Evolutionary conservation across 64 coral and sea anemone species (phyloP).

Genomic region (Dendrophyllia cribrosa): DNA sequence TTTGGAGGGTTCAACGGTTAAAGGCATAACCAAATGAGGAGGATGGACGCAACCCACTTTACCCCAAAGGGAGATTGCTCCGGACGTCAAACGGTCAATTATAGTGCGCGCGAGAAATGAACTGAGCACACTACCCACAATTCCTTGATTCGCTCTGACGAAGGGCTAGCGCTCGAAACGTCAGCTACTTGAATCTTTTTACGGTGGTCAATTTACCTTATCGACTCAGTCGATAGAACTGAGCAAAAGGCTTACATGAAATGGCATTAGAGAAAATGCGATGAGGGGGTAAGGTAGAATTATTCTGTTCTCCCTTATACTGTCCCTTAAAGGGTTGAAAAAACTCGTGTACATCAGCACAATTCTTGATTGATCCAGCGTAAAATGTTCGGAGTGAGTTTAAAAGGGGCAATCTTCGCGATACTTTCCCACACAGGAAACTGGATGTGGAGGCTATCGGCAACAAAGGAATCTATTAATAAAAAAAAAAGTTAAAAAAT

Average conservation of each 20-base stretch:
- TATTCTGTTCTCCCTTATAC: background rate
- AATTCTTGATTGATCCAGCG: constrained; percentile 9
- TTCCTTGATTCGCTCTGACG: too few relatives aligned
- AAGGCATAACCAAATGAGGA: too few relatives aligned
- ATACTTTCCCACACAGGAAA: constrained; percentile 15
- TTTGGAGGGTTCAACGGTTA: background rate
- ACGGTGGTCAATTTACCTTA: too few relatives aligned
- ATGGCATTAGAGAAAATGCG: background rate
- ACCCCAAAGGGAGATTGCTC: too few relatives aligned
- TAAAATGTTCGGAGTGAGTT: background rate
- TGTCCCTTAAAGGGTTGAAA: constrained; percentile 24
- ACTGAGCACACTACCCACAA: too few relatives aligned
- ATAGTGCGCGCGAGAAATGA: too few relatives aligned
- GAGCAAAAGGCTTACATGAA: background rate
- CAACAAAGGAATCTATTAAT: constrained; percentile 35
- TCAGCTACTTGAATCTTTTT: too few relatives aligned
- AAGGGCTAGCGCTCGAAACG: too few relatives aligned
- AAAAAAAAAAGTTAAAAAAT: too few relatives aligned
- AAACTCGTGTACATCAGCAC: constrained; percentile 1
- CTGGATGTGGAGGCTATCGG: constrained; percentile 21
- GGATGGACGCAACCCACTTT: too few relatives aligned
- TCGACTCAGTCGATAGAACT: too few relatives aligned
- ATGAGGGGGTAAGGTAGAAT: background rate
- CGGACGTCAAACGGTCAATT: too few relatives aligned
- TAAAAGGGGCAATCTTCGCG: background rate